Evolutionary conservation across 2,888 invertebrate genomes (phyloP).

Genomic region (Abrostola tripartita): DNA sequence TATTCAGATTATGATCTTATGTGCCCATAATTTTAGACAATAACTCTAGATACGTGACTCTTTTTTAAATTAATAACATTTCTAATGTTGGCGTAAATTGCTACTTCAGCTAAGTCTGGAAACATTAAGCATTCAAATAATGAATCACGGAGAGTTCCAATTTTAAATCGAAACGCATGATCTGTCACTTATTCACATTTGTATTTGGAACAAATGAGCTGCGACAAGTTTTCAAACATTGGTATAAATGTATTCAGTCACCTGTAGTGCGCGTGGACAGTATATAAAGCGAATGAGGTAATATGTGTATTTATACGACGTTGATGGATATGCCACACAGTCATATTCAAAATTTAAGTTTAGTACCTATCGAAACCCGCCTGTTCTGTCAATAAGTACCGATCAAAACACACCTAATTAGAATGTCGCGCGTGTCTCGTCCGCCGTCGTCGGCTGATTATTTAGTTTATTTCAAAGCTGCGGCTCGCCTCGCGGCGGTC

Average conservation of each 20-base stretch:
- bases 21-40: constrained; percentile 81
- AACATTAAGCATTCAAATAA: constrained; percentile 12
- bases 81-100: constrained; percentile 46
- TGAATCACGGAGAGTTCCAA: constrained; percentile 34
- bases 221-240: constrained; percentile 43
- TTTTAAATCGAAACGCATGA: constrained; percentile 37
- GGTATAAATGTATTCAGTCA: constrained; percentile 48
- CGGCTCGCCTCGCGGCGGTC: constrained; percentile 43
- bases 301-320: constrained; percentile 39
- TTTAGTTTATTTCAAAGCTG: constrained; percentile 68
- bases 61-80: constrained; percentile 62
- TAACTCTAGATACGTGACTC: constrained; percentile 83
- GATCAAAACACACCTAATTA: constrained; percentile 64
- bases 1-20: constrained; percentile 80
- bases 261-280: constrained; percentile 14
- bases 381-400: constrained; percentile 67
- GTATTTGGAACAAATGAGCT: constrained; percentile 45
- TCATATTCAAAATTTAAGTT: constrained; percentile 42
- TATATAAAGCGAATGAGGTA: constrained; percentile 39
- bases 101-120: constrained; percentile 19
- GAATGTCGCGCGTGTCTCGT: constrained; percentile 69
- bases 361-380: constrained; percentile 53
- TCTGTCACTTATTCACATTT: constrained; percentile 26
- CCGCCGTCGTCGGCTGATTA: constrained; percentile 64
- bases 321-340: constrained; percentile 24